phyloP scores from a whole-genome alignment of 2,888 invertebrate genomes.

The Stenurella melanura region DNA sequence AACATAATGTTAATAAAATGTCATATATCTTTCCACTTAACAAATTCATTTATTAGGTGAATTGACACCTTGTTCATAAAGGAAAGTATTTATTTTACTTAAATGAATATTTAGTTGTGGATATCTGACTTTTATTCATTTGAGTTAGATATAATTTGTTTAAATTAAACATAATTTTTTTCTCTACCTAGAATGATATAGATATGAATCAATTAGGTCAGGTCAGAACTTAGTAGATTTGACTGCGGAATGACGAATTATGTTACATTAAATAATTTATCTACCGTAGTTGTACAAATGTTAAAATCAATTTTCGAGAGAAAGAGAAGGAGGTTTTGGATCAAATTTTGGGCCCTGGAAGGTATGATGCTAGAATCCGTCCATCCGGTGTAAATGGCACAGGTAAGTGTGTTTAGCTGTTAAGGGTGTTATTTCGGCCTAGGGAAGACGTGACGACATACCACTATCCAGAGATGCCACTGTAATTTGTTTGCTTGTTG shows the following conservation, averaged over 20 bases:
- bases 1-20: too few relatives aligned
- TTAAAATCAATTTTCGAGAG: conserved; percentile 92
- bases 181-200: too few relatives aligned
- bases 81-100: too few relatives aligned
- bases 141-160: too few relatives aligned
- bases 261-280: neutral
- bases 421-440: conserved; percentile 52
- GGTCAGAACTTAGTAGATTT: conserved; percentile 20
- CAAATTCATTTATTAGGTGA: too few relatives aligned
- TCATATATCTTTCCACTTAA: too few relatives aligned
- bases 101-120: too few relatives aligned
- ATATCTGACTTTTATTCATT: too few relatives aligned
- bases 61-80: too few relatives aligned
- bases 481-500: conserved; percentile 65
- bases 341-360: conserved; percentile 91
- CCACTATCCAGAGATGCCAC: conserved; percentile 55
- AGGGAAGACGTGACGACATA: conserved; percentile 51
- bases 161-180: too few relatives aligned
- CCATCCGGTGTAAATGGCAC: conserved; percentile 96
- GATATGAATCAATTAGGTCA: neutral
- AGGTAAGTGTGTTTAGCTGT: conserved; percentile 78
- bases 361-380: conserved; percentile 94
- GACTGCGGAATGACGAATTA: conserved; percentile 8
- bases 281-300: conserved; percentile 81
- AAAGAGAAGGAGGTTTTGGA: conserved; percentile 96